Evolutionary conservation across 2,113 vertebrate genomes (phyloP).

Genomic region (Leptodactylus fuscus): DNA sequence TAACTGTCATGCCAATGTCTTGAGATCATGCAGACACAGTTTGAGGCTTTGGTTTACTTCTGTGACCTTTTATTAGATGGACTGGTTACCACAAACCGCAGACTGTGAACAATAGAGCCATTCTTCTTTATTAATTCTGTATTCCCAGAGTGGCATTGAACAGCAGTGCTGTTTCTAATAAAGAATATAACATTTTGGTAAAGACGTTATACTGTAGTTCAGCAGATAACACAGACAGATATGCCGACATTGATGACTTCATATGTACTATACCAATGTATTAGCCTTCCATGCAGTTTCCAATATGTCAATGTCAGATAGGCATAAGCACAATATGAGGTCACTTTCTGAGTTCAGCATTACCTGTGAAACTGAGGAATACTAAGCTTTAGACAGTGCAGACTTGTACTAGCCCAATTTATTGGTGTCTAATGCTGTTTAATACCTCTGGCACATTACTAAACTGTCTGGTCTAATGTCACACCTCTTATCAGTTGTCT

Average conservation of each 20-base stretch:
- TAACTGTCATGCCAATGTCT: background rate
- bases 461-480: too few species aligned
- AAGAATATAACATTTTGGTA: background rate
- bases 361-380: too few species aligned
- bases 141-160: background rate
- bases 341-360: too few species aligned
- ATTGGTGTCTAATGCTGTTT: too few species aligned
- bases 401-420: too few species aligned
- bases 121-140: background rate
- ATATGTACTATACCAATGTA: background rate
- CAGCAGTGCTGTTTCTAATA: background rate
- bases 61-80: constrained; percentile 32
- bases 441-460: too few species aligned
- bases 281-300: background rate
- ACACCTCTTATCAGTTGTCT: too few species aligned
- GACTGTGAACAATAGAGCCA: background rate
- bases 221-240: background rate
- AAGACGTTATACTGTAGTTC: background rate
- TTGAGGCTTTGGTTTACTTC: background rate
- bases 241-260: background rate
- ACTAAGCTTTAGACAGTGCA: too few species aligned
- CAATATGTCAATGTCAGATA: too few species aligned
- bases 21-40: background rate
- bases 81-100: background rate
- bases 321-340: too few species aligned